phyloP scores from a whole-genome alignment of 2,113 vertebrate genomes.

The Silurus glanis region DNA sequence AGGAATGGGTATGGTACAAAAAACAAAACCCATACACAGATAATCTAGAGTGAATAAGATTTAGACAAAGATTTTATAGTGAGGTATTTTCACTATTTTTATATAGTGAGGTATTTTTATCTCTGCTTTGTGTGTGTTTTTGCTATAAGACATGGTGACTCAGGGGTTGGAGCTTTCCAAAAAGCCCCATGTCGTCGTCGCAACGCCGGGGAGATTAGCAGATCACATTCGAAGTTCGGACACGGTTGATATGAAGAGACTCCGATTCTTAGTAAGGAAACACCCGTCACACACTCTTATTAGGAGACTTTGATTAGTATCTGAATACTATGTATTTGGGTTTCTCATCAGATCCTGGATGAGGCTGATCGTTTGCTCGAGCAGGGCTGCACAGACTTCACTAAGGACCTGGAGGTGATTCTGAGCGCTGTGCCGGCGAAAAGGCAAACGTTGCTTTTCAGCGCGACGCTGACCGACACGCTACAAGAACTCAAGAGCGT shows the following conservation, averaged over 20 bases:
- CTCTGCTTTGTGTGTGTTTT: not conserved
- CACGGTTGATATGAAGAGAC: constrained; percentile 84
- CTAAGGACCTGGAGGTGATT: constrained; percentile 85
- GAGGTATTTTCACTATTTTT: no score
- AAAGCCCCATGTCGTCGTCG: constrained; percentile 88
- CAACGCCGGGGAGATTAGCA: constrained; percentile 86
- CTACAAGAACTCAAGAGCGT: constrained; percentile 81
- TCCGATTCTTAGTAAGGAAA: constrained; percentile 81
- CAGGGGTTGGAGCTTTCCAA: constrained; percentile 87
- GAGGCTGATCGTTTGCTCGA: constrained; percentile 91
- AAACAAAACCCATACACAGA: not conserved
- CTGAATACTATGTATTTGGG: not conserved
- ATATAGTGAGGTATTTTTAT: no score
- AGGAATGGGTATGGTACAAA: constrained; percentile 80
- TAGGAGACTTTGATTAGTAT: not conserved
- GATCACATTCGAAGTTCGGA: constrained; percentile 90
- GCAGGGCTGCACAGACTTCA: constrained; percentile 90
- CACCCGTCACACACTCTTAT: not conserved
- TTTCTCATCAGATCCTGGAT: constrained; percentile 82
- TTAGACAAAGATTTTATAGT: not conserved
- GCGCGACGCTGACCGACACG: constrained; percentile 88
- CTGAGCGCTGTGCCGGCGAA: constrained; percentile 71
- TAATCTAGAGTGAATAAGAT: not conserved
- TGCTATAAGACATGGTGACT: constrained; percentile 82
- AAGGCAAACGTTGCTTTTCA: constrained; percentile 90